Conservation (phyloP, 1,140 invertebrate species). For the Ostrea edulis region DNA sequence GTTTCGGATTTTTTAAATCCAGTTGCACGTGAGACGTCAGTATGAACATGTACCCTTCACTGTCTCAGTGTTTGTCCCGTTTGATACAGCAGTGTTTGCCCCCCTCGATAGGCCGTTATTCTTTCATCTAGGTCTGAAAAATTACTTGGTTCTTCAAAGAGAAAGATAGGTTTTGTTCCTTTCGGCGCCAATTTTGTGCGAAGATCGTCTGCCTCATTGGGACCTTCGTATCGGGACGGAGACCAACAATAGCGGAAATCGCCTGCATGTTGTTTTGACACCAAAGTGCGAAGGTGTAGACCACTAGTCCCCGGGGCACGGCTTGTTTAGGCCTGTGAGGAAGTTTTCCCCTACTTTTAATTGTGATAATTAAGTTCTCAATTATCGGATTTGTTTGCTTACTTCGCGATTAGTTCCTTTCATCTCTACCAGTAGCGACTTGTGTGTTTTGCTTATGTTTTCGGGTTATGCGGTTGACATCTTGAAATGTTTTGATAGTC, state of each 20-base stretch:
- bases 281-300: conserved; percentile 18
- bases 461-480: too few species aligned
- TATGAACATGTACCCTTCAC: too few species aligned
- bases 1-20: too few species aligned
- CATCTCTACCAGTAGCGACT: too few species aligned
- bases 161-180: conserved; percentile 23
- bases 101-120: background rate
- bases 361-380: background rate
- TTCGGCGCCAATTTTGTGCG: conserved; percentile 55
- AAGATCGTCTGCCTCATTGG: conserved; percentile 54
- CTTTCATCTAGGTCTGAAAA: conserved; percentile 2
- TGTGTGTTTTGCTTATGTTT: too few species aligned
- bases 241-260: conserved; percentile 48
- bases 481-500: too few species aligned
- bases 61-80: too few species aligned
- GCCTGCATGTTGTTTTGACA: conserved; percentile 41
- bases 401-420: too few species aligned
- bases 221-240: conserved; percentile 34
- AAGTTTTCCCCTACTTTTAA: conserved; percentile 16
- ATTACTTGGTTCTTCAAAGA: conserved; percentile 5
- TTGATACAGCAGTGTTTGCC: too few species aligned
- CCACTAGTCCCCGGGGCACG: background rate
- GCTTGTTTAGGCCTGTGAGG: background rate
- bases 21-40: too few species aligned
- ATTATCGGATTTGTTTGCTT: too few species aligned